Conservation (phyloP, 2,113 vertebrate species). For the Carlito syrichta region DNA sequence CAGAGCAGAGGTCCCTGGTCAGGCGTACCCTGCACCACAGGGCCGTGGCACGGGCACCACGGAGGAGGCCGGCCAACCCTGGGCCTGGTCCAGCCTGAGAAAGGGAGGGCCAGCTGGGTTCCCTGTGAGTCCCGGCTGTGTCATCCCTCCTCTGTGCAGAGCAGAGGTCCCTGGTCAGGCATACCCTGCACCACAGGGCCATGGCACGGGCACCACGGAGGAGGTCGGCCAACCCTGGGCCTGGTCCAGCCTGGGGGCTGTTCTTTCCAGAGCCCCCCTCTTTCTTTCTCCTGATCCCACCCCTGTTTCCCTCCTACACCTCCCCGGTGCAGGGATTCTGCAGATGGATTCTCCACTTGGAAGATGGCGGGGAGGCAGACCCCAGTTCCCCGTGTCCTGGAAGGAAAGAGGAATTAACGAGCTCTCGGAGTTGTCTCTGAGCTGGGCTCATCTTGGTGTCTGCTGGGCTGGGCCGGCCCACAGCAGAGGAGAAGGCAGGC, state of each 20-base stretch:
- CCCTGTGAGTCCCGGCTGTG: not conserved
- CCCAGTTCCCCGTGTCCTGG: not conserved
- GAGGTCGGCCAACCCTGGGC: no score
- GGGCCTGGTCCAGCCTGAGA: no score
- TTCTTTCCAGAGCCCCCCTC: not conserved
- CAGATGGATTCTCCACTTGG: conserved; percentile 23
- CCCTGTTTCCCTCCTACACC: not conserved
- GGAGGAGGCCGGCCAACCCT: no score
- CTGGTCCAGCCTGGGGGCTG: not conserved
- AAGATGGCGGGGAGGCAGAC: conserved; percentile 15
- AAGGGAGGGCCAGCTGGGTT: not conserved
- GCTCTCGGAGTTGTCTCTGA: not conserved
- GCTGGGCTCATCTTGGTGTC: not conserved
- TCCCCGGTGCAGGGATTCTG: not conserved
- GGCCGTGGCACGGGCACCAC: no score
- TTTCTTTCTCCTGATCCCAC: not conserved
- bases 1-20: not conserved
- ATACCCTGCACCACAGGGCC: accelerated
- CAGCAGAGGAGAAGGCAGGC: not conserved
- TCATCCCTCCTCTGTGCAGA: no score
- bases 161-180: not conserved
- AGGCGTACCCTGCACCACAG: accelerated
- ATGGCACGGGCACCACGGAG: accelerated
- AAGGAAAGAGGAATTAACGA: conserved; percentile 45
- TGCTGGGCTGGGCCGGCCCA: not conserved